Percentiles rank a stretch among this genome's conserved stretches.
Conservation (phyloP, 2,113 vertebrate genomes). For the Macrotis lagotis region DNA sequence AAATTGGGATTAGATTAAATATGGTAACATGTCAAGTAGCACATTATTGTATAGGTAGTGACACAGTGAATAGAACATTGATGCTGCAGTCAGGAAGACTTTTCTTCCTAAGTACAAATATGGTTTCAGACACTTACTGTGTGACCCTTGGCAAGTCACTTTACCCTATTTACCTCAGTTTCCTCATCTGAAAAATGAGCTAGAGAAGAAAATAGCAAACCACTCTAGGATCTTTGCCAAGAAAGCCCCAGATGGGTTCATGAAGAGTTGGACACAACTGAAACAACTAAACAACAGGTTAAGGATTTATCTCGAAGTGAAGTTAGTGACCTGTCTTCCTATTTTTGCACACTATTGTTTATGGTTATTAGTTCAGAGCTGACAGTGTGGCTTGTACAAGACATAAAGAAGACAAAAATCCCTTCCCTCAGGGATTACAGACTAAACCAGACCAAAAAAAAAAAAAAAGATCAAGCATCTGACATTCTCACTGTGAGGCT, state of each 20-base stretch:
- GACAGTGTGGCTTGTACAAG: rapidly evolving
- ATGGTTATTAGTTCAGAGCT: background rate
- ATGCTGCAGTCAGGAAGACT: background rate
- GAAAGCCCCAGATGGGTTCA: background rate
- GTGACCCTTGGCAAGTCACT: background rate
- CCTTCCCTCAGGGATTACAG: rapidly evolving
- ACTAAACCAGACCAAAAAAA: too few relatives aligned
- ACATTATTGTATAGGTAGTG: background rate
- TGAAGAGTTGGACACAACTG: background rate
- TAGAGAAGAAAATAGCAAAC: background rate
- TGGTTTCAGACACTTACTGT: background rate
- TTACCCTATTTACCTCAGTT: background rate
- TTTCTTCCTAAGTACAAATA: background rate
- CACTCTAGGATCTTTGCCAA: background rate
- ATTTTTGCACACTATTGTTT: background rate
- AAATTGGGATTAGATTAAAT: background rate
- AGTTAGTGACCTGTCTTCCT: background rate
- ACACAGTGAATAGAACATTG: background rate
- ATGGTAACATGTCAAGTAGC: background rate
- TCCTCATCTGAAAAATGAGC: background rate
- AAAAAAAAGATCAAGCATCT: background rate
- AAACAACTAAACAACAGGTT: background rate
- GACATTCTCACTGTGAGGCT: rapidly evolving
- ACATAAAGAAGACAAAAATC: background rate
- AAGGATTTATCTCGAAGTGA: background rate